Percentiles rank a stretch among this genome's conserved stretches.
Evolutionary conservation across 2,888 invertebrate genomes (phyloP).

Genomic region (Polydrusus cervinus): DNA sequence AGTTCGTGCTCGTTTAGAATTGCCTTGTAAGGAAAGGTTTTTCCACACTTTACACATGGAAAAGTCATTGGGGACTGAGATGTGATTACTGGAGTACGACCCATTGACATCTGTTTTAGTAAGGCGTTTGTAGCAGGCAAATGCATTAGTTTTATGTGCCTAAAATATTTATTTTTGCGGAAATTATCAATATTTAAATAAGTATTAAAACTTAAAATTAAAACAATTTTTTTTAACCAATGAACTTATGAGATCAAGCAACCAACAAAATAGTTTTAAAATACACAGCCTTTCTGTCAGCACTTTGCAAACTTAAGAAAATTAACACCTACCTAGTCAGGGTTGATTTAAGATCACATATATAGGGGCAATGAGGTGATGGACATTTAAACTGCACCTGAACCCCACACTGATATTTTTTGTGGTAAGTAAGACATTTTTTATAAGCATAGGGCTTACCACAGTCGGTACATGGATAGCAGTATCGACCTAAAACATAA

Average conservation of each 20-base stretch:
- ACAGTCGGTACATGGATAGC: conserved; percentile 28
- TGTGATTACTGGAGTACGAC: not conserved
- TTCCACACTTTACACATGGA: conserved; percentile 32
- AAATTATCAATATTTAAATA: not conserved
- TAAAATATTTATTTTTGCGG: not conserved
- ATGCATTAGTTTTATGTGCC: conserved; percentile 44
- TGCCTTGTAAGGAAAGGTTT: conserved; percentile 26
- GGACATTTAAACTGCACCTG: conserved; percentile 32
- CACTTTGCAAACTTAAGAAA: too few species aligned
- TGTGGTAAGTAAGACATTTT: conserved; percentile 34
- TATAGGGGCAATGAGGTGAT: conserved; percentile 26
- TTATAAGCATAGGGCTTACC: conserved; percentile 39
- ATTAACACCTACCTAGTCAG: conserved; percentile 30
- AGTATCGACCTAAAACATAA: conserved; percentile 16
- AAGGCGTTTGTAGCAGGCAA: conserved; percentile 14
- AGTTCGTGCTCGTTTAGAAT: conserved; percentile 36
- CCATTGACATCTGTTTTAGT: conserved; percentile 21
- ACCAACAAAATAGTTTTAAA: too few species aligned
- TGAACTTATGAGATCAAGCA: too few species aligned
- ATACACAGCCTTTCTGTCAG: too few species aligned
- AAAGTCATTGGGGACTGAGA: conserved; percentile 3
- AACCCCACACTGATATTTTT: conserved; percentile 32
- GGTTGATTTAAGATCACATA: conserved; percentile 29
- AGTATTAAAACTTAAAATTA: too few species aligned
- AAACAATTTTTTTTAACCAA: too few species aligned